Base-by-base conservation (phyloP, 2,888 invertebrate species). In the Drosophila fungiperda region DNA sequence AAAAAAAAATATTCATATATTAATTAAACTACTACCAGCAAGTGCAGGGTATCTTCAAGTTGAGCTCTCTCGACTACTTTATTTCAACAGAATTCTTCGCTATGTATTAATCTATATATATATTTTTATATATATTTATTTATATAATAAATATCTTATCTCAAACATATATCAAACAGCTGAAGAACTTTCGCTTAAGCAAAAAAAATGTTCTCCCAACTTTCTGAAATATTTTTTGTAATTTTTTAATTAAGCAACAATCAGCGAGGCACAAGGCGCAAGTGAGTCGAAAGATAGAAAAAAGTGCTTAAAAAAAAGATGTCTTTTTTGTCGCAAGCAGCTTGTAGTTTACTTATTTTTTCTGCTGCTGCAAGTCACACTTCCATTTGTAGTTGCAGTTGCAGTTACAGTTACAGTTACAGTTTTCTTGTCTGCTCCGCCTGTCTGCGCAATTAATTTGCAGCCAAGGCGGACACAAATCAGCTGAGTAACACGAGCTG, bases 221-320 rank as follows among this genome's bases (percentile, higher is more conserved):
- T 38, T 35, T n/a, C 17, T 1, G 48, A 73, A 68, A 82, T 72
- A 69, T 73, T 75, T 87, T 87, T 80, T 76, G 72, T 78, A 87
- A 89, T 87, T 87, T 87, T 45, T 89, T 89, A 87, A 87, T 89
- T 90, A 90, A 84, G 87, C 76, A 85, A 86, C 87, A 85, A 82
- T 82, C 87, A 83, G 73, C 79, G 67, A 53, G 20, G 53, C 59
- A 55, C 40, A 69, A 65, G 64, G 61, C 35, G 11, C 20, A 20
- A 12, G 7, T 29, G 6, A 29, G 29, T 29, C 6, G 29, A 33
- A 33, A 23, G 59, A n/a, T 40, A 55, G 23, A 4, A 40, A 48
- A 20, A 35, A 36, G 26, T n/a, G 4, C 29, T 29, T 29, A n/a
- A 54, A 61, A 64, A 53, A 42, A 11, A 35, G 17, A 36, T 65